phyloP scores from a whole-genome alignment of 2,113 vertebrate species.

The Nothoprocta perdicaria region DNA sequence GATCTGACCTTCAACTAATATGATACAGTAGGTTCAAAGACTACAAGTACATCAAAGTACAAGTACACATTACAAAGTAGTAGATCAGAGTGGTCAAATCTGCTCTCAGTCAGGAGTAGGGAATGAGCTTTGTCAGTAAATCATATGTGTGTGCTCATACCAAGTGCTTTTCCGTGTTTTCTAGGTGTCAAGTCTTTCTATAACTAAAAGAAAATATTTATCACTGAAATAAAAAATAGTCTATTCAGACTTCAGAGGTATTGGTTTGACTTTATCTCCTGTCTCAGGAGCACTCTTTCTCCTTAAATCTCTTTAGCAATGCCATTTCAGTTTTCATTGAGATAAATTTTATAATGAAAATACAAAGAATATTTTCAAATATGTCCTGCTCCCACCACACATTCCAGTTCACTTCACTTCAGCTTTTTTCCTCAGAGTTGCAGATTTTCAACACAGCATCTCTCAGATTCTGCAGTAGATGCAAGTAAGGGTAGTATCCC shows the following conservation, averaged over 20 bases:
- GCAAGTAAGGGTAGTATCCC: background rate
- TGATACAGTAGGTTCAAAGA: background rate
- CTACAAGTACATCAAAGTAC: too few species aligned
- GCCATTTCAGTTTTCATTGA: conserved; percentile 38
- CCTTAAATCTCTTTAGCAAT: background rate
- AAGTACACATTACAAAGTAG: too few species aligned
- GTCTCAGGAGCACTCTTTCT: background rate
- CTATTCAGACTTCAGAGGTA: background rate
- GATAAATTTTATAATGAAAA: conserved; percentile 39
- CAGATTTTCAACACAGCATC: conserved; percentile 53
- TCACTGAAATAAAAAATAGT: background rate
- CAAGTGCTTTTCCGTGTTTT: background rate
- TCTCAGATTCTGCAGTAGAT: conserved; percentile 51
- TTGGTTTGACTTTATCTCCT: background rate
- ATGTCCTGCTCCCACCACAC: conserved; percentile 33
- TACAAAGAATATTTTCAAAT: conserved; percentile 9
- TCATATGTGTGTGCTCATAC: fast-evolving
- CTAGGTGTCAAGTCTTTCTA: background rate
- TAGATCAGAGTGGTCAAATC: too few species aligned
- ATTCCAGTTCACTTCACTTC: conserved; percentile 11
- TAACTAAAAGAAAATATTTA: background rate
- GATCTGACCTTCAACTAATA: background rate
- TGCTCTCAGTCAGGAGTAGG: background rate
- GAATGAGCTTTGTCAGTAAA: background rate
- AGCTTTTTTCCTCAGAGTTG: conserved; percentile 57